A percentile compares a stretch with the other conserved stretches of the same genome.
Conservation (phyloP, 1,140 invertebrate species). For the Cotesia glomerata region DNA sequence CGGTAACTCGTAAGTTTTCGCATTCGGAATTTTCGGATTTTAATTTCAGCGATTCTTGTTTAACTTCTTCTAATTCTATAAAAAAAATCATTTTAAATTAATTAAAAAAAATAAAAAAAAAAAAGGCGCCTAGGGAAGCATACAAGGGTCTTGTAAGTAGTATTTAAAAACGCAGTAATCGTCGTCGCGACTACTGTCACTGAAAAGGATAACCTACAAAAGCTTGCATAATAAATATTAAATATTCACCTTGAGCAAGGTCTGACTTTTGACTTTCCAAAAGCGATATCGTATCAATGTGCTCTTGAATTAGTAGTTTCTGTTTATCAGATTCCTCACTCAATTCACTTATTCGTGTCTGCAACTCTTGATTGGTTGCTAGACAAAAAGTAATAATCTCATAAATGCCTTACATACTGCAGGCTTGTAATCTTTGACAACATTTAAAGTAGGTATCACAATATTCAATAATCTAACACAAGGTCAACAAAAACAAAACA, state of each 20-base stretch:
- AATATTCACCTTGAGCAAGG: constrained; percentile 67
- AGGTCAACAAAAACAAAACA: constrained; percentile 2
- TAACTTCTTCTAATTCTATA: constrained; percentile 66
- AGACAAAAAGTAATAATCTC: constrained; percentile 46
- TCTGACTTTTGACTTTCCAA: constrained; percentile 73
- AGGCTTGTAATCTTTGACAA: constrained; percentile 61
- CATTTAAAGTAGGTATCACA: constrained; percentile 61
- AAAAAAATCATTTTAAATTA: constrained; percentile 32
- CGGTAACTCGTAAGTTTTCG: constrained; percentile 69
- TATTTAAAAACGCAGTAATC: constrained; percentile 4
- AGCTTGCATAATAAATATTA: not conserved
- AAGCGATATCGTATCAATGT: constrained; percentile 68
- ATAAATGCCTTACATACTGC: constrained; percentile 10
- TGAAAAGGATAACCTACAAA: not conserved
- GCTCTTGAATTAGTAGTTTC: constrained; percentile 59
- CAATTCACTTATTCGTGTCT: constrained; percentile 51
- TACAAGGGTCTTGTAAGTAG: too few species aligned
- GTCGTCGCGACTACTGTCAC: too few species aligned
- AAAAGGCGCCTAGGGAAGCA: too few species aligned
- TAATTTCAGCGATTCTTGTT: constrained; percentile 66
- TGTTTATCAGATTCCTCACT: constrained; percentile 56
- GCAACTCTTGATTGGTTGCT: constrained; percentile 56
- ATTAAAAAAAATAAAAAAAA: too few species aligned
- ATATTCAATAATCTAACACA: constrained; percentile 13
- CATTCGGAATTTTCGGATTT: constrained; percentile 69